Conservation (phyloP, 1,140 invertebrate genomes). For the Caenorhabditis remanei region DNA sequence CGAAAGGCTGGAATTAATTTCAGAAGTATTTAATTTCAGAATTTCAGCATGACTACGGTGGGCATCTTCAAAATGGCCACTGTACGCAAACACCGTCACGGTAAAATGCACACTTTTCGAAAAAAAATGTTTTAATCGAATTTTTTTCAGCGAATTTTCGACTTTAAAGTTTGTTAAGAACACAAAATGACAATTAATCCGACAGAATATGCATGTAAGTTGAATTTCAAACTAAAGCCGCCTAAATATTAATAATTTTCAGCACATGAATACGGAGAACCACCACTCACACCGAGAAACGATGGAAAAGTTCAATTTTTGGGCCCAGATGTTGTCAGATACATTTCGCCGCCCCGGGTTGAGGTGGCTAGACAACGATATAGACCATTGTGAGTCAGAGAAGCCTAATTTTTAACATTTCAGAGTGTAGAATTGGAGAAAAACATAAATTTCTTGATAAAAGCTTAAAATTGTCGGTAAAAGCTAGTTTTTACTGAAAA, state of each 20-base stretch:
- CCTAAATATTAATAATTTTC: neutral
- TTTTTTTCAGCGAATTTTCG: too few relatives aligned
- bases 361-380: neutral
- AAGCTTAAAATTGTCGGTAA: too few relatives aligned
- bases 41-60: neutral
- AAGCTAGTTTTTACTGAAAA: too few relatives aligned
- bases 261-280: conserved; percentile 22
- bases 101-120: neutral
- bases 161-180: neutral
- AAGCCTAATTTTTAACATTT: too few relatives aligned
- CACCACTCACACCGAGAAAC: neutral
- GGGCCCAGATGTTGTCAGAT: conserved; percentile 9
- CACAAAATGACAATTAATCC: conserved; percentile 23
- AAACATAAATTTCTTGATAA: too few relatives aligned
- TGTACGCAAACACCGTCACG: neutral
- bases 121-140: too few relatives aligned
- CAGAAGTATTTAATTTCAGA: neutral
- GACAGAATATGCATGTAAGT: neutral
- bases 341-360: conserved; percentile 7
- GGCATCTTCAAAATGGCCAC: neutral
- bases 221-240: neutral
- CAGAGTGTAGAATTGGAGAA: too few relatives aligned
- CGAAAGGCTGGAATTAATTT: neutral
- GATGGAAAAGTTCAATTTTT: conserved; percentile 30
- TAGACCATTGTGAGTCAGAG: neutral